Percentiles rank a stretch among this genome's conserved stretches.
phyloP scores from a whole-genome alignment of 1,140 invertebrate species.

The Bemisia tabaci region DNA sequence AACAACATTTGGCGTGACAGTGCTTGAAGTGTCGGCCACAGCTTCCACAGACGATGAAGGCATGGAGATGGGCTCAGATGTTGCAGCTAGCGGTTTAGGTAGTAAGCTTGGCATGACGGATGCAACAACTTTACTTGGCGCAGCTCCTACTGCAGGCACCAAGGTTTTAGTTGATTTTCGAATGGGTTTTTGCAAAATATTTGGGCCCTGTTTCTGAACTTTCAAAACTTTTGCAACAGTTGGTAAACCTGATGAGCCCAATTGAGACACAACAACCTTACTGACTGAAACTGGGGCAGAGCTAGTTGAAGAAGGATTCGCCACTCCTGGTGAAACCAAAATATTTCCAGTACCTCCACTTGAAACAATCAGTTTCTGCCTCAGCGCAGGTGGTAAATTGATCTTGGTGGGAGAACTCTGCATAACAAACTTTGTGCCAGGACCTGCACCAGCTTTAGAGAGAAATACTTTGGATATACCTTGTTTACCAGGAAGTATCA shows the following conservation, averaged over 20 bases:
- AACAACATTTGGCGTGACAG: neutral
- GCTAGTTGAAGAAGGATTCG: neutral
- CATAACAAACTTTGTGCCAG: neutral
- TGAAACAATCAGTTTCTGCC: neutral
- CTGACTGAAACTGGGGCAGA: neutral
- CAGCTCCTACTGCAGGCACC: neutral
- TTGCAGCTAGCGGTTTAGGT: neutral
- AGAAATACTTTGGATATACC: neutral
- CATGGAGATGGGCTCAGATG: neutral
- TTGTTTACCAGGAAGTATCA: neutral
- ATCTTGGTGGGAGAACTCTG: neutral
- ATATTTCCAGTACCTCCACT: neutral
- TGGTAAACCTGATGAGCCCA: neutral
- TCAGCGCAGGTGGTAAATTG: neutral
- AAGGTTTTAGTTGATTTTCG: conserved; percentile 7
- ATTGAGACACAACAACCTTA: neutral
- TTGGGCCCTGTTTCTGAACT: conserved; percentile 10
- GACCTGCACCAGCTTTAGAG: neutral
- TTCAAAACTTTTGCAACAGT: neutral
- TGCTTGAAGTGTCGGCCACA: neutral
- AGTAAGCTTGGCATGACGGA: neutral
- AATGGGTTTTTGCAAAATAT: conserved; percentile 17
- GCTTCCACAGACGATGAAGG: neutral
- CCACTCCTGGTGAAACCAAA: neutral
- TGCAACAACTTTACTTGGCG: neutral